A percentile compares a stretch with the other conserved stretches of the same genome.
Conservation (phyloP, 1,140 invertebrate genomes). For the Heliconius himera region DNA sequence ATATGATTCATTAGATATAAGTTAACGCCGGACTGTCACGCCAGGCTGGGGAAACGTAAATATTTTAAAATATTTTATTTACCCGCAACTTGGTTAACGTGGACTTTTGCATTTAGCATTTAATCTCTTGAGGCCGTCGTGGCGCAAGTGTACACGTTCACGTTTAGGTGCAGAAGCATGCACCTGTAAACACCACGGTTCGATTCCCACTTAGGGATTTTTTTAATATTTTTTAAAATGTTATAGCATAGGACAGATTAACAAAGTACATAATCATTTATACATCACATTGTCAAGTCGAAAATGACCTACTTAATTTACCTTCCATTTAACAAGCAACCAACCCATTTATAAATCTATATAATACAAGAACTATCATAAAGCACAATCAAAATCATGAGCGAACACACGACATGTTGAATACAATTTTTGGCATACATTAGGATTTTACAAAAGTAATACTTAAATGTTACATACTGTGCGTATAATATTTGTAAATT, state of each 20-base stretch:
- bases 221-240: no score
- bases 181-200: no score
- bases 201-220: no score
- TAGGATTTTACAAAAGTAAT: not conserved
- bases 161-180: no score
- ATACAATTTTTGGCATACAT: constrained; percentile 3
- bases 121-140: no score
- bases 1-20: no score
- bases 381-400: not conserved
- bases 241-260: not conserved
- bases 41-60: no score
- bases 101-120: no score
- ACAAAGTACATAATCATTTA: not conserved
- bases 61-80: no score
- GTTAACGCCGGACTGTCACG: no score
- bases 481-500: not conserved
- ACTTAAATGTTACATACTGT: not conserved
- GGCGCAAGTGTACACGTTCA: no score
- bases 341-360: not conserved
- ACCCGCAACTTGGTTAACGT: no score
- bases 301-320: not conserved
- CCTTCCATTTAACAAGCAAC: not conserved
- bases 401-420: not conserved
- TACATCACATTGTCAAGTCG: not conserved
- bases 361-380: not conserved